Conservation (phyloP, 2,888 invertebrate species). For the Drosophila vallismaia region DNA sequence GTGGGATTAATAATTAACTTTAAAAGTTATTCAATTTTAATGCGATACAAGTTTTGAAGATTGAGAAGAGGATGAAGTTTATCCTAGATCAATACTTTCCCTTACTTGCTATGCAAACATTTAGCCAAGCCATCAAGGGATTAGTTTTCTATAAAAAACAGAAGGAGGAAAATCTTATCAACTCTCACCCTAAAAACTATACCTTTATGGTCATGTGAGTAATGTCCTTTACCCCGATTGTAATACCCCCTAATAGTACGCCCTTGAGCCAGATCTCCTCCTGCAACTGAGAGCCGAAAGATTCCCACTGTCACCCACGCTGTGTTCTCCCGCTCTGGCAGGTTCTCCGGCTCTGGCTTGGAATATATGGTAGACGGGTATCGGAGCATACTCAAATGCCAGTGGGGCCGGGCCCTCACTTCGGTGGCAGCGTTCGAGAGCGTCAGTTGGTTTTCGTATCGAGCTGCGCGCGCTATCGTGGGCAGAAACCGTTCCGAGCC, state of each 20-base stretch:
- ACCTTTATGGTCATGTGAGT: background rate
- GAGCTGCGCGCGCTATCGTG: slow-evolving; percentile 66
- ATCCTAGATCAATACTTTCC: too few species aligned
- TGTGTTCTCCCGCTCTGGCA: background rate
- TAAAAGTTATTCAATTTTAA: too few species aligned
- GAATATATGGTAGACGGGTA: too few species aligned
- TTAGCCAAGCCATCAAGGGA: too few species aligned
- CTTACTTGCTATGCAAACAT: too few species aligned
- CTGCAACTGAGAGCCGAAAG: background rate
- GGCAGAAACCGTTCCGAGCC: slow-evolving; percentile 41
- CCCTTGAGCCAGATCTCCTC: background rate
- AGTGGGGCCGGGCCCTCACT: slow-evolving; percentile 45
- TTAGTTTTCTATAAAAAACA: too few species aligned
- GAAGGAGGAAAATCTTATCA: too few species aligned
- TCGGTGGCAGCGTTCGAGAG: slow-evolving; percentile 60
- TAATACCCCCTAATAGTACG: background rate
- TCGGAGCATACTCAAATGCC: too few species aligned
- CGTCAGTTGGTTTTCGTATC: slow-evolving; percentile 52
- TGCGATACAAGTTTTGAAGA: too few species aligned
- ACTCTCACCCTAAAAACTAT: too few species aligned
- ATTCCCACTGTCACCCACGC: background rate
- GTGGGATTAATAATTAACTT: background rate
- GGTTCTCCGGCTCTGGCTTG: background rate
- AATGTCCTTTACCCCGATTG: background rate
- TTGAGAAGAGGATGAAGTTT: too few species aligned